Evolutionary conservation across 2,113 vertebrate species (phyloP).

Genomic region (Diglossa brunneiventris): DNA sequence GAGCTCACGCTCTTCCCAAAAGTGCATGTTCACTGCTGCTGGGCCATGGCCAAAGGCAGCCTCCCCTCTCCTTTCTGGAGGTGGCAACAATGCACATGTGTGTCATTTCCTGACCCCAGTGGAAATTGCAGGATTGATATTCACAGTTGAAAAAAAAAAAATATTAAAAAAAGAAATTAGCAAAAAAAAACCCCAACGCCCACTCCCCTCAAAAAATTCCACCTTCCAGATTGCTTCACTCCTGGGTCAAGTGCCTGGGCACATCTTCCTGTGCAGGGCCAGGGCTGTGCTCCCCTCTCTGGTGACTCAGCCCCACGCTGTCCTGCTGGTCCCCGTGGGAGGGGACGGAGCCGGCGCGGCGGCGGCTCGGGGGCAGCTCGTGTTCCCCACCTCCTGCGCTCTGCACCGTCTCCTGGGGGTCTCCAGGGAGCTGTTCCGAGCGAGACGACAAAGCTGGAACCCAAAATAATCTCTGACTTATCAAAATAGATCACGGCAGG

Average conservation of each 20-base stretch:
- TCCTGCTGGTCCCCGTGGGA: not conserved
- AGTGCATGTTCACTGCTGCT: conserved; percentile 30
- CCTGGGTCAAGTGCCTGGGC: not conserved
- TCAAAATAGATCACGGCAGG: not conserved
- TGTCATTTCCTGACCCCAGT: conserved; percentile 54
- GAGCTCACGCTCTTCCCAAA: conserved; percentile 52
- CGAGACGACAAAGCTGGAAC: fast-evolving
- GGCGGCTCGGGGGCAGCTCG: not conserved
- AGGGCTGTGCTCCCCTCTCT: not conserved
- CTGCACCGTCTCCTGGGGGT: not conserved
- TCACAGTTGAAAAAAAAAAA: not conserved
- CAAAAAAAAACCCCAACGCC: not conserved
- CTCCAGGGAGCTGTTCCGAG: not conserved
- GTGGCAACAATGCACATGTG: conserved; percentile 55
- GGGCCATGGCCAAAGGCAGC: conserved; percentile 4
- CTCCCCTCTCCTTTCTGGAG: conserved; percentile 31
- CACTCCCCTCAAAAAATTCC: not conserved
- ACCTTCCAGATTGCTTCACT: conserved; percentile 27
- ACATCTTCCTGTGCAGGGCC: not conserved
- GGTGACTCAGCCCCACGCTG: not conserved
- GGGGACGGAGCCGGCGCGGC: not conserved
- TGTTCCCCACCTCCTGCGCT: fast-evolving
- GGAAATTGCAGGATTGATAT: not conserved
- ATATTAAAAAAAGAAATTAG: not conserved
- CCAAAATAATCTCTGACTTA: not conserved